These are phyloP conservation scores for Paratrypauchen microcephalus DNA, from an alignment of 2,797 vertebrate genomes.

Conservation along the genomic window DNA sequence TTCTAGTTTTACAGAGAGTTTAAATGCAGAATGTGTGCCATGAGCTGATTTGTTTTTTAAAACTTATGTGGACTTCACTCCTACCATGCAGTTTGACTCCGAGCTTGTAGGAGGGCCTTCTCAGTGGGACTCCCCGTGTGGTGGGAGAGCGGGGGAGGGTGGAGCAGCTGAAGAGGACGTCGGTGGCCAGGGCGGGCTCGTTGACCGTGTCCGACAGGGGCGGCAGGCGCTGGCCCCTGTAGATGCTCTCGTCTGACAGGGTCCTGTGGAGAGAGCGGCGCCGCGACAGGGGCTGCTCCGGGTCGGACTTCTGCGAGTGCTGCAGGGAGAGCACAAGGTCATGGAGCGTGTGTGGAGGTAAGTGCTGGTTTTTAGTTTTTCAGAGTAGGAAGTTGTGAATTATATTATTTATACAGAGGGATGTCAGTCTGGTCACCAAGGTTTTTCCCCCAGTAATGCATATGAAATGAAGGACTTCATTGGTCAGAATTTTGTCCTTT, in stretches of 20 bases:
- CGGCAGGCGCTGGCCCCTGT: constrained; percentile 91
- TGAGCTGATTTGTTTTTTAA: too few relatives aligned
- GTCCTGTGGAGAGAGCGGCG: constrained; percentile 93
- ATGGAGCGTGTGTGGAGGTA: too few relatives aligned
- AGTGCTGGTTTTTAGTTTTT: too few relatives aligned
- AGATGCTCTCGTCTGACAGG: constrained; percentile 97
- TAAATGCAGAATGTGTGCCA: too few relatives aligned
- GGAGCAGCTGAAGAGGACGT: constrained; percentile 96
- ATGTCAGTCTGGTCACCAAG: too few relatives aligned
- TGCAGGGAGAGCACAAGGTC: constrained; percentile 10
- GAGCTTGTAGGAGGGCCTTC: constrained; percentile 94
- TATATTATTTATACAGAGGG: too few relatives aligned
- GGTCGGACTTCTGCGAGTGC: constrained; percentile 76
- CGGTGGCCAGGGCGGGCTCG: constrained; percentile 85
- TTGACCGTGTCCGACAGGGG: constrained; percentile 75
- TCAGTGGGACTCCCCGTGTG: constrained; percentile 88
- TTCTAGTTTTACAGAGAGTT: background rate
- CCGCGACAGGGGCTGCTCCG: constrained; percentile 78
- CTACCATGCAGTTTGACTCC: constrained; percentile 95
- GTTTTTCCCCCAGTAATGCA: too few relatives aligned
- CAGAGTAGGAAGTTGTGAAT: too few relatives aligned
- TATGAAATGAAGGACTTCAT: too few relatives aligned
- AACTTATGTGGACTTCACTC: background rate
- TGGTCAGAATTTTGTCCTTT: too few relatives aligned
- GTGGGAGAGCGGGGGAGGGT: constrained; percentile 90